Evolutionary conservation across 2,797 vertebrate genomes (phyloP).

Genomic region (Fistularia commersonii): DNA sequence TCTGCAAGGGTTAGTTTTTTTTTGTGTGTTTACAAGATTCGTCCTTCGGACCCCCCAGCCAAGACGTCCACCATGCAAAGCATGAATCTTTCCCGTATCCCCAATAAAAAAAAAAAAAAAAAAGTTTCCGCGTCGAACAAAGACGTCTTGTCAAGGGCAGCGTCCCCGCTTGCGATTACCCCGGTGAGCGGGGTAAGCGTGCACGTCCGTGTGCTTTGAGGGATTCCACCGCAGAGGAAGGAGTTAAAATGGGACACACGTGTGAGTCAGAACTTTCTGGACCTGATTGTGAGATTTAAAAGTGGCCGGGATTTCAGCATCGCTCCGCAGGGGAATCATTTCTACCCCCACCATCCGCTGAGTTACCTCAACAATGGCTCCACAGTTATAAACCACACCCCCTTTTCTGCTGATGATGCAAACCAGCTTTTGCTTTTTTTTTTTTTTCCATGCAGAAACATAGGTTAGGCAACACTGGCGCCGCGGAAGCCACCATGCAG

Average conservation of each 20-base stretch:
- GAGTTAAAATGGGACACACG: conserved; percentile 44
- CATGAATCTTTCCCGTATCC: conserved; percentile 33
- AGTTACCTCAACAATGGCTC: conserved; percentile 62
- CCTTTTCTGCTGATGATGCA: conserved; percentile 50
- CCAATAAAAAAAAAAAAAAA: conserved; percentile 14
- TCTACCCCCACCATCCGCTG: conserved; percentile 22
- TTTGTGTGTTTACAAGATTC: not conserved
- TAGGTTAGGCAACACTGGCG: conserved; percentile 48
- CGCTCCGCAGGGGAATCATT: conserved; percentile 16
- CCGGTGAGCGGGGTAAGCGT: conserved; percentile 15
- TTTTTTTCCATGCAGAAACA: conserved; percentile 54
- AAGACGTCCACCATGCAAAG: conserved; percentile 15
- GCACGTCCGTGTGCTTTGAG: conserved; percentile 16
- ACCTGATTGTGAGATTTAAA: conserved; percentile 33
- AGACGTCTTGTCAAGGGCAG: conserved; percentile 47
- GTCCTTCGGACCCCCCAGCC: not conserved
- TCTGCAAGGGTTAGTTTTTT: no score
- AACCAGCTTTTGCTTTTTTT: conserved; percentile 33
- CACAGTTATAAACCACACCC: conserved; percentile 58
- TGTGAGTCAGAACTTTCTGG: conserved; percentile 10
- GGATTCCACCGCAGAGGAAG: conserved; percentile 11
- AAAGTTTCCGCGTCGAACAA: conserved; percentile 54
- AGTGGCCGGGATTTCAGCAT: conserved; percentile 19
- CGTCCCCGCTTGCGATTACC: conserved; percentile 31
- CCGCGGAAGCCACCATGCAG: conserved; percentile 48